phyloP scores from a whole-genome alignment of 2,113 vertebrate genomes.

The Callospermophilus lateralis region DNA sequence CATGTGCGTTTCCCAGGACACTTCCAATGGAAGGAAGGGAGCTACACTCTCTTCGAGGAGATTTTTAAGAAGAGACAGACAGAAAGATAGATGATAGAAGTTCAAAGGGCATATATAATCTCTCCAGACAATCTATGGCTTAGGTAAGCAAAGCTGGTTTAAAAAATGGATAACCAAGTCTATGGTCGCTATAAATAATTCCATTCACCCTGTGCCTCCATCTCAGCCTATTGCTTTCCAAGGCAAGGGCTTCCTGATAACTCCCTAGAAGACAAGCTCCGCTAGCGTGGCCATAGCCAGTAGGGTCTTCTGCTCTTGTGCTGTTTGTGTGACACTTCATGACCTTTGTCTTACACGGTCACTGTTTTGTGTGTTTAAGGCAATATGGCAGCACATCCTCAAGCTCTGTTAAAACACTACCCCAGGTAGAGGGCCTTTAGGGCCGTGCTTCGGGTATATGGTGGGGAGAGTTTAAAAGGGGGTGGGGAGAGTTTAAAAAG shows the following conservation, averaged over 20 bases:
- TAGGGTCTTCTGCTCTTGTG: not conserved
- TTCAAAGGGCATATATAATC: not conserved
- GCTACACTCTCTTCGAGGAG: not conserved
- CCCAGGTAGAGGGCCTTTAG: not conserved
- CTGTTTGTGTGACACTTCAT: not conserved
- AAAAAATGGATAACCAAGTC: not conserved
- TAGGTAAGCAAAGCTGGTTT: conserved; percentile 14
- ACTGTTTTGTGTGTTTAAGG: conserved; percentile 5
- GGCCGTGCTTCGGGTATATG: not conserved
- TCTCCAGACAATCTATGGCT: not conserved
- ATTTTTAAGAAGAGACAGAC: not conserved
- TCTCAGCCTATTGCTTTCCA: not conserved
- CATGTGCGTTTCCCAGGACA: not conserved
- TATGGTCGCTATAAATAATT: not conserved
- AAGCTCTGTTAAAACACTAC: not conserved
- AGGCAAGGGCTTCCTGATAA: not conserved
- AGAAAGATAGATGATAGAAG: not conserved
- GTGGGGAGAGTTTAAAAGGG: conserved; percentile 40
- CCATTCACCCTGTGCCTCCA: not conserved
- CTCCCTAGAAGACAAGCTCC: not conserved
- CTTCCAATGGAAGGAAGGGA: not conserved
- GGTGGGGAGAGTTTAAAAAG: conserved; percentile 2
- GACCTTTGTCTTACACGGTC: not conserved
- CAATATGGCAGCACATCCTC: not conserved
- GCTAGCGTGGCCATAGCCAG: accelerated